These are phyloP conservation scores for Volucella bombylans DNA, from an alignment of 2,888 invertebrate species.

Conservation along the genomic window DNA sequence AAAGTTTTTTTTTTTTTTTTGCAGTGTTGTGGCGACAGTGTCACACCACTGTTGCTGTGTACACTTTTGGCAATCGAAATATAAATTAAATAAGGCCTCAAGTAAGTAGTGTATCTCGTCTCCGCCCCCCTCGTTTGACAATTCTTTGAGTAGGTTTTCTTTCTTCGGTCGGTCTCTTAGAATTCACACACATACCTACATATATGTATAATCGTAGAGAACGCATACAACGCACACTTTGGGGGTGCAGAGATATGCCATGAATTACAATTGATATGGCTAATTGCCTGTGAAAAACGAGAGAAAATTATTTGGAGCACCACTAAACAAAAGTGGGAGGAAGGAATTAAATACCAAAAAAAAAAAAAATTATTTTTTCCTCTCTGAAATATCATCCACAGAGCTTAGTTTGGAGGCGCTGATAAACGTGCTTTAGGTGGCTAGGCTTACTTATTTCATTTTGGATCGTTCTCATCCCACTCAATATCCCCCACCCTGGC, in stretches of 20 bases:
- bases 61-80: conserved; percentile 64
- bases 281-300: conserved; percentile 57
- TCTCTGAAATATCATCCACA: conserved; percentile 21
- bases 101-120: background rate
- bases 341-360: background rate
- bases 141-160: background rate
- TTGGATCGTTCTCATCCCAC: no score
- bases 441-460: no score
- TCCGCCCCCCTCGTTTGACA: background rate
- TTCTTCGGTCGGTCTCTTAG: conserved; percentile 25
- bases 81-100: conserved; percentile 37
- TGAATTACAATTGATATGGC: conserved; percentile 60
- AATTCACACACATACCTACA: background rate
- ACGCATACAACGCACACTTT: background rate
- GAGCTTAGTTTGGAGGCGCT: background rate
- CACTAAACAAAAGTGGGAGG: conserved; percentile 13
- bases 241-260: conserved; percentile 30
- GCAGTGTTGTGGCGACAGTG: conserved; percentile 31
- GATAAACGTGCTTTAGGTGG: no score
- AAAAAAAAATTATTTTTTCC: conserved; percentile 5
- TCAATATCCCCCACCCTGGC: no score
- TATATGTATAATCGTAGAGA: no score
- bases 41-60: conserved; percentile 61
- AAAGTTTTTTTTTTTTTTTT: conserved; percentile 6
- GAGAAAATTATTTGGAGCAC: conserved; percentile 44